Percentiles rank a stretch among this genome's conserved stretches.
Conservation (phyloP, 2,113 vertebrate genomes). For the Nesoenas mayeri region DNA sequence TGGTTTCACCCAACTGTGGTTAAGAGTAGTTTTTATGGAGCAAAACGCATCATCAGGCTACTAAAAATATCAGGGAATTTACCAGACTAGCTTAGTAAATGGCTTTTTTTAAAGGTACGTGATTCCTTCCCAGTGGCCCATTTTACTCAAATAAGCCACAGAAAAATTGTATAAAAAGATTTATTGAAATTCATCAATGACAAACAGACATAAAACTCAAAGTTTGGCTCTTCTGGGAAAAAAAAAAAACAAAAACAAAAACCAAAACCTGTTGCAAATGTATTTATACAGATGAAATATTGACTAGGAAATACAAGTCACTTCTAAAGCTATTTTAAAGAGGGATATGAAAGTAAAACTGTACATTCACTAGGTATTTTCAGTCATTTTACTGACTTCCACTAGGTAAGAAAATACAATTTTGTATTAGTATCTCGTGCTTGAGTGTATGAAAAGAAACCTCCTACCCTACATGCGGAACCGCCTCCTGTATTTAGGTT, state of each 20-base stretch:
- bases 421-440: conserved; percentile 76
- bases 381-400: conserved; percentile 73
- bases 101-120: neutral
- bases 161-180: conserved; percentile 88
- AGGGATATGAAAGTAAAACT: conserved; percentile 74
- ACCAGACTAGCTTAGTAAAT: neutral
- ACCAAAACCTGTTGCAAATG: conserved; percentile 66
- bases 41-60: neutral
- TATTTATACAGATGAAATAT: conserved; percentile 78
- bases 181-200: conserved; percentile 94
- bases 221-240: conserved; percentile 82
- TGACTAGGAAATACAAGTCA: conserved; percentile 67
- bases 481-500: conserved; percentile 49
- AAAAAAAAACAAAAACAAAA: neutral
- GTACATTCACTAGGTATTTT: conserved; percentile 76
- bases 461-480: conserved; percentile 64
- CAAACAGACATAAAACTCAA: conserved; percentile 85
- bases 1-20: neutral
- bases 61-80: neutral
- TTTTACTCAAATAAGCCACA: conserved; percentile 75
- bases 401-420: conserved; percentile 83
- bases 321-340: conserved; percentile 69
- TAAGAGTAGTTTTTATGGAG: neutral
- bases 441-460: conserved; percentile 69
- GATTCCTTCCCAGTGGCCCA: conserved; percentile 39